Evolutionary conservation across 2,113 vertebrate species (phyloP).

Genomic region (human (Homo sapiens)): DNA sequence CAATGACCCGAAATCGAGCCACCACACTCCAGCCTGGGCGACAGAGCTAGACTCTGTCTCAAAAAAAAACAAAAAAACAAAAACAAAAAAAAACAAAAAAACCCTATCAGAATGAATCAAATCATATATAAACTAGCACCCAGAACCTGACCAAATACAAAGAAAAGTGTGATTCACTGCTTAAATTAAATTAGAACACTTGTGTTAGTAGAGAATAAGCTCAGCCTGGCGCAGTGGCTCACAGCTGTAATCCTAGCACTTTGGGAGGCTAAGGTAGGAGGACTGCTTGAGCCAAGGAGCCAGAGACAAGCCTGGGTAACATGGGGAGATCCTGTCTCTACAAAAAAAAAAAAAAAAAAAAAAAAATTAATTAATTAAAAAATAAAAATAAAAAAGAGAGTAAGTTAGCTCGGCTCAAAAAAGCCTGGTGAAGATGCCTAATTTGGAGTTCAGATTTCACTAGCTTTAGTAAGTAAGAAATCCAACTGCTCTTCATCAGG

Average conservation of each 20-base stretch:
- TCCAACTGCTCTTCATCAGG: not conserved
- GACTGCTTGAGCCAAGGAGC: too few relatives aligned
- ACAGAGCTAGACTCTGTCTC: too few relatives aligned
- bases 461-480: constrained; percentile 13
- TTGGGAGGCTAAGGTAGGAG: too few relatives aligned
- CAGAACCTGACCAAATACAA: constrained; percentile 13
- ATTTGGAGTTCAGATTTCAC: constrained; percentile 7
- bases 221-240: too few relatives aligned
- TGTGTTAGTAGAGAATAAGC: not conserved
- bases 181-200: constrained; percentile 44
- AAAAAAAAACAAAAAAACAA: too few relatives aligned
- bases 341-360: too few relatives aligned
- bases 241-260: too few relatives aligned
- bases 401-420: constrained; percentile 33
- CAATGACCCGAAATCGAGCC: not conserved
- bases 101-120: constrained; percentile 14
- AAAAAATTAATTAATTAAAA: too few relatives aligned
- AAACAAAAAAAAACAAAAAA: too few relatives aligned
- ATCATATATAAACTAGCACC: not conserved
- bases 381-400: too few relatives aligned
- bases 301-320: too few relatives aligned
- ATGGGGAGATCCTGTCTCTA: too few relatives aligned
- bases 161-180: not conserved
- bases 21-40: not conserved
- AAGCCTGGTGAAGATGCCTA: not conserved